Conservation (phyloP, 1,140 invertebrate genomes). For the Saccostrea echinata region DNA sequence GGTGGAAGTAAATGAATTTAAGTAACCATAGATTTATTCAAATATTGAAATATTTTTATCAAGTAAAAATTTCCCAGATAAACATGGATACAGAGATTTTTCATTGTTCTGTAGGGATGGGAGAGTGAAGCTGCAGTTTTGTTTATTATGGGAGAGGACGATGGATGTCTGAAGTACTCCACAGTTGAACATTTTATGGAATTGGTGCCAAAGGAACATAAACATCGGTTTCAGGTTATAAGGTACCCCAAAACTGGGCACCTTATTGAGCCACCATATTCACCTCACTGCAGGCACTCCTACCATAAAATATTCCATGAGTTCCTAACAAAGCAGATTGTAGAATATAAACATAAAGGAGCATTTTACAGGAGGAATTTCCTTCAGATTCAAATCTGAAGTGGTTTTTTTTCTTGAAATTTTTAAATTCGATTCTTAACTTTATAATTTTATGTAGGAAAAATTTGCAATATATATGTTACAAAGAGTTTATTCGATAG, state of each 20-base stretch:
- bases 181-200: slow-evolving; percentile 43
- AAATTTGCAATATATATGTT: no score
- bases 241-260: slow-evolving; percentile 65
- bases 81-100: background rate
- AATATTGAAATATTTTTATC: no score
- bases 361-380: no score
- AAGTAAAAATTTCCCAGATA: background rate
- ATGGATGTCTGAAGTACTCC: slow-evolving; percentile 47
- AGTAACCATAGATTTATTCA: no score
- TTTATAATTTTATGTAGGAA: no score
- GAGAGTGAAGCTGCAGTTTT: slow-evolving; percentile 54
- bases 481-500: no score
- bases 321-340: background rate
- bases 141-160: slow-evolving; percentile 61
- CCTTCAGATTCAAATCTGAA: no score
- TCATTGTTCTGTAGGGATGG: slow-evolving; percentile 49
- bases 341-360: no score
- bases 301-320: slow-evolving; percentile 48
- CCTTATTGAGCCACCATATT: slow-evolving; percentile 65
- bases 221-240: slow-evolving; percentile 51
- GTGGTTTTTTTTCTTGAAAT: no score
- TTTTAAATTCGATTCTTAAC: no score
- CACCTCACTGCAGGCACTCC: slow-evolving; percentile 47
- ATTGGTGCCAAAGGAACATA: slow-evolving; percentile 44
- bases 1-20: no score